These are phyloP conservation scores for Acheta domesticus DNA, from an alignment of 2,888 invertebrate genomes.

Conservation along the genomic window DNA sequence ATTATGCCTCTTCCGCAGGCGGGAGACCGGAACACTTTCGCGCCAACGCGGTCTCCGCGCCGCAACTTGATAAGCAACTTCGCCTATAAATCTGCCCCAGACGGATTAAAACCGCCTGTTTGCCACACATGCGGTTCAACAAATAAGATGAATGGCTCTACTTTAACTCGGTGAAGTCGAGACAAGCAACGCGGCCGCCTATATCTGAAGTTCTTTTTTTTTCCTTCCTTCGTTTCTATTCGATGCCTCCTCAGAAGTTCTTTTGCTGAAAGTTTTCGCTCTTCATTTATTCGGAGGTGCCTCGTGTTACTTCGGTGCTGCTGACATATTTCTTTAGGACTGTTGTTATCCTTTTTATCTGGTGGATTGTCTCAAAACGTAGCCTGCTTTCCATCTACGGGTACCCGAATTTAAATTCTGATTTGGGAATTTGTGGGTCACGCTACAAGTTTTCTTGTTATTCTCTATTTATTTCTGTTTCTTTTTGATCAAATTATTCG, in stretches of 20 bases:
- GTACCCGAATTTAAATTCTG: too few species aligned
- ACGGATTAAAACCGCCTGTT: neutral
- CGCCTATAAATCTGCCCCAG: neutral
- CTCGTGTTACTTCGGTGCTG: neutral
- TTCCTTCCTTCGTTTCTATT: neutral
- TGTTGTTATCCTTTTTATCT: too few species aligned
- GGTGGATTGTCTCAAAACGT: too few species aligned
- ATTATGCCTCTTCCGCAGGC: neutral
- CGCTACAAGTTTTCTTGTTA: too few species aligned
- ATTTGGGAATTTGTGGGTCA: too few species aligned
- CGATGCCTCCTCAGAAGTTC: neutral
- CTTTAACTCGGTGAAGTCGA: neutral
- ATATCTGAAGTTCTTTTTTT: neutral
- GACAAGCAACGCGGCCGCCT: neutral
- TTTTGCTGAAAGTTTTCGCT: neutral
- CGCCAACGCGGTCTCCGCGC: neutral
- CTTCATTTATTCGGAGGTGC: neutral
- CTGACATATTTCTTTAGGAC: neutral
- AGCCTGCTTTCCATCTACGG: too few species aligned
- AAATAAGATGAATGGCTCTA: neutral
- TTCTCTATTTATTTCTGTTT: too few species aligned
- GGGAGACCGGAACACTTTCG: neutral
- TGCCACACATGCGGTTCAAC: conserved; percentile 1
- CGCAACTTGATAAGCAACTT: neutral
- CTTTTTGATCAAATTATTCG: too few species aligned